phyloP scores from a whole-genome alignment of 2,888 invertebrate genomes.

The Mactromeris polynyma region DNA sequence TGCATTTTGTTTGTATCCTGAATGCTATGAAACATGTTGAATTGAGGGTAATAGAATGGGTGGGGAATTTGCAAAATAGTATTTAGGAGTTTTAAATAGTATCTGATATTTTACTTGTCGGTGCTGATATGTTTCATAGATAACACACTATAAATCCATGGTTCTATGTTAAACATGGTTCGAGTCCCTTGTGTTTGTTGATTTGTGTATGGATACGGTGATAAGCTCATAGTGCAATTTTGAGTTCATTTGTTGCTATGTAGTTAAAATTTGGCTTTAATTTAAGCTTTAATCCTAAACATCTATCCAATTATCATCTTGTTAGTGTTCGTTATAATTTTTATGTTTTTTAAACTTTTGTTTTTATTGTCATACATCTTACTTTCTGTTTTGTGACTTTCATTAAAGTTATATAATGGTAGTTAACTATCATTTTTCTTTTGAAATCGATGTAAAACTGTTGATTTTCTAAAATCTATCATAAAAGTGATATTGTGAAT shows the following conservation, averaged over 20 bases:
- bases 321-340: neutral
- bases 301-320: neutral
- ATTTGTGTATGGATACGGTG: neutral
- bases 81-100: too few relatives aligned
- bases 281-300: neutral
- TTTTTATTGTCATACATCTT: neutral
- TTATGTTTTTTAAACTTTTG: neutral
- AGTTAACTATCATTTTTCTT: neutral
- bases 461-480: neutral
- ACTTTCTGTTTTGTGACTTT: neutral
- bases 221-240: constrained; percentile 3
- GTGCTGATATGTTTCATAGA: neutral
- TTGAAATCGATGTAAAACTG: neutral
- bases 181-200: neutral
- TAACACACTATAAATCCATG: neutral
- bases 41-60: too few relatives aligned
- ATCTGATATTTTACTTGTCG: neutral
- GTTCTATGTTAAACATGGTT: neutral
- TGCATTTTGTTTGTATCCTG: too few relatives aligned
- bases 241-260: neutral
- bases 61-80: too few relatives aligned
- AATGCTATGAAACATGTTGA: too few relatives aligned
- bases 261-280: neutral
- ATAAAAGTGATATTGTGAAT: neutral
- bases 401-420: neutral